A percentile compares a stretch with the other conserved stretches of the same genome.
Conservation (phyloP, 1,140 invertebrate genomes). For the Conus ventricosus region DNA sequence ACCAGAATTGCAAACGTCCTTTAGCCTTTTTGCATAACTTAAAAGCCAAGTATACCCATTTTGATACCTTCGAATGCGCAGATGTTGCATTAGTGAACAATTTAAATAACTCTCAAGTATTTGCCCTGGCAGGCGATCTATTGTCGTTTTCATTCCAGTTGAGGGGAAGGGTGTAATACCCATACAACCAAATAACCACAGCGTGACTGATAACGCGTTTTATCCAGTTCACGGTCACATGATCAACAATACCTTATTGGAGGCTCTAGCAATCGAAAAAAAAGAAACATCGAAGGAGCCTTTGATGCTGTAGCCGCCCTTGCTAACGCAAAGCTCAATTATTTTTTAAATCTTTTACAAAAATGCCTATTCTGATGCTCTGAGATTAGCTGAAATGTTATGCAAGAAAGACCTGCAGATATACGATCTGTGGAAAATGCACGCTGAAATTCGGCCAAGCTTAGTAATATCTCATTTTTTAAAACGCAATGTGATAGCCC, state of each 20-base stretch:
- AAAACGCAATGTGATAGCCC: not conserved
- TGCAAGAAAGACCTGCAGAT: not conserved
- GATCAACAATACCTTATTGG: not conserved
- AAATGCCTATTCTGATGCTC: not conserved
- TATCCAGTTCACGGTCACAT: not conserved
- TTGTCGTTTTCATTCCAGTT: not conserved
- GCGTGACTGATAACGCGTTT: no score
- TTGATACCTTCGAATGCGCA: not conserved
- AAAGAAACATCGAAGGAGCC: not conserved
- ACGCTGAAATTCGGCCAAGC: not conserved
- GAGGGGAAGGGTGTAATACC: not conserved
- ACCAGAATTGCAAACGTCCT: not conserved
- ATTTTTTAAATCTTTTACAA: not conserved
- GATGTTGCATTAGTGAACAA: not conserved
- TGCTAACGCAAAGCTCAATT: not conserved
- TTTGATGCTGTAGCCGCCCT: not conserved
- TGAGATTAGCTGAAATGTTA: not conserved
- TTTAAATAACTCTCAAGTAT: not conserved
- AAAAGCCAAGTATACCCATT: not conserved
- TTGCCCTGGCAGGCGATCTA: not conserved
- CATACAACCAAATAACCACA: not conserved
- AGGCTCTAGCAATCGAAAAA: not conserved
- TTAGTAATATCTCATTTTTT: not conserved
- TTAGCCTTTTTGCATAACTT: not conserved
- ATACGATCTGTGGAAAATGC: not conserved